Evolutionary conservation across 2,113 vertebrate genomes (phyloP).

Genomic region (Raja brachyura): DNA sequence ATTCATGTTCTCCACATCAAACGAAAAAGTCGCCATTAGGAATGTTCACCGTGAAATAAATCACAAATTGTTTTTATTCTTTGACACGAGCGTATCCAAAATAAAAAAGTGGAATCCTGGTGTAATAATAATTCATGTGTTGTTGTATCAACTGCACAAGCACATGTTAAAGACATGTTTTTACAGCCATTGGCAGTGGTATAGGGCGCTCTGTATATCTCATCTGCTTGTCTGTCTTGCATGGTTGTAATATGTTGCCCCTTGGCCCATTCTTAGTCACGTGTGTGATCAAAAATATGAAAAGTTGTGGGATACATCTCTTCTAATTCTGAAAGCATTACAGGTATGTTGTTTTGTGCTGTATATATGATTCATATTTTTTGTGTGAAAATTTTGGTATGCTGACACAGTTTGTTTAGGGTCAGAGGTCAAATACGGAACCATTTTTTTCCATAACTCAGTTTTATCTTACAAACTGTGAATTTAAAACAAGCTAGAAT

Average conservation of each 20-base stretch:
- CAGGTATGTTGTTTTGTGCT: no score
- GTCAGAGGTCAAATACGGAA: no score
- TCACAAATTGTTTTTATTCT: not conserved
- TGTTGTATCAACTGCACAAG: not conserved
- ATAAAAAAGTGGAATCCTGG: not conserved
- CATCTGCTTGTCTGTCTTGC: not conserved
- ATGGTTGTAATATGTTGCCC: not conserved
- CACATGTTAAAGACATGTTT: not conserved
- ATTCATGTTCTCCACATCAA: conserved; percentile 77
- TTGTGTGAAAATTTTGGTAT: no score
- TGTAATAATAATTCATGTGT: not conserved
- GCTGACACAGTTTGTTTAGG: no score
- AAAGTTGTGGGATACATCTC: no score
- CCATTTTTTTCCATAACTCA: no score
- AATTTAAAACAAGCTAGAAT: no score
- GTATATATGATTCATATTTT: no score
- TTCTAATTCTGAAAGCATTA: no score
- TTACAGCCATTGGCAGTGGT: not conserved
- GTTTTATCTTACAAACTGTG: no score
- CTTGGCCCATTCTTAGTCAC: no score
- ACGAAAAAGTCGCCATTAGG: not conserved
- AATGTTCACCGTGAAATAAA: not conserved
- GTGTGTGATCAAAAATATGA: no score
- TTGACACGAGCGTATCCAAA: not conserved
- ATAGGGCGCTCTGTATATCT: not conserved